phyloP scores from a whole-genome alignment of 2,888 invertebrate genomes.

The Trissolcus japonicus region DNA sequence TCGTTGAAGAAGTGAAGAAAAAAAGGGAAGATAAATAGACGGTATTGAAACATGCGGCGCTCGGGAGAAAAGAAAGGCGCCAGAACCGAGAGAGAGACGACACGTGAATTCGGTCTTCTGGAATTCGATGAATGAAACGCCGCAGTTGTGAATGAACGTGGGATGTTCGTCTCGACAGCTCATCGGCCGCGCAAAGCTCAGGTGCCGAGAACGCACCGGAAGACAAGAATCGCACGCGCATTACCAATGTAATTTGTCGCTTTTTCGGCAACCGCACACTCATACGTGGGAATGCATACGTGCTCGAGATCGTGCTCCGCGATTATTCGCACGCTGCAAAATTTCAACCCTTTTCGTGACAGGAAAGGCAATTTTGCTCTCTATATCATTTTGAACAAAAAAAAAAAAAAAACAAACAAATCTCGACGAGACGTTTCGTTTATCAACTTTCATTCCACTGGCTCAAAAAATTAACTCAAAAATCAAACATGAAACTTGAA shows the following conservation, averaged over 20 bases:
- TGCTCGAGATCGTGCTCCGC: no score
- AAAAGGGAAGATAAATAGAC: slow-evolving; percentile 31
- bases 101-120: slow-evolving; percentile 24
- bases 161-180: slow-evolving; percentile 29
- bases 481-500: no score
- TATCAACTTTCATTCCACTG: no score
- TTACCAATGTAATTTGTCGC: slow-evolving; percentile 18
- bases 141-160: slow-evolving; percentile 49
- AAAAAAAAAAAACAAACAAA: no score
- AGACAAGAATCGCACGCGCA: slow-evolving; percentile 33
- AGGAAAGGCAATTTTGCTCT: no score
- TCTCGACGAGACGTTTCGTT: no score
- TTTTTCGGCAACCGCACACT: slow-evolving; percentile 17
- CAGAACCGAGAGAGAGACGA: slow-evolving; percentile 20
- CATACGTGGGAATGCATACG: slow-evolving; percentile 35
- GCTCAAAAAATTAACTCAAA: no score
- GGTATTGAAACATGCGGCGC: slow-evolving; percentile 29
- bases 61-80: slow-evolving; percentile 26
- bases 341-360: background rate
- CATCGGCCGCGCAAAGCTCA: slow-evolving; percentile 28
- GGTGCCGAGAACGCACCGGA: slow-evolving; percentile 31
- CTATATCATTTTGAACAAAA: no score
- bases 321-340: slow-evolving; percentile 4
- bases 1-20: slow-evolving; percentile 16
- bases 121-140: slow-evolving; percentile 49